Conservation (phyloP, 2,797 vertebrate species). For the Muscicapa striata region DNA sequence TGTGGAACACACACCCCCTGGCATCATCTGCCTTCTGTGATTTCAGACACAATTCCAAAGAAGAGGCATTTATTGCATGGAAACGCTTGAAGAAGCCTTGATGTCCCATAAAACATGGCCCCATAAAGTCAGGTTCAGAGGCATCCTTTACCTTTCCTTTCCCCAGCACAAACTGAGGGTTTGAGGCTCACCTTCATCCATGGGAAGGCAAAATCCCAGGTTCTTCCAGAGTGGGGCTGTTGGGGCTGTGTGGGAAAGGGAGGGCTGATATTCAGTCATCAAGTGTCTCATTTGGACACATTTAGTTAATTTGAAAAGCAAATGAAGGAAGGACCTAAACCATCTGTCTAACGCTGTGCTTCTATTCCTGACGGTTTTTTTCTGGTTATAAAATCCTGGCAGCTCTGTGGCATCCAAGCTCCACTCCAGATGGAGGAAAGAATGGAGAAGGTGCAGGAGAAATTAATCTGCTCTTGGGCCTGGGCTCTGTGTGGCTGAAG, state of each 20-base stretch:
- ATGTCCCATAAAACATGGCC: background rate
- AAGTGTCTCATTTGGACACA: conserved; percentile 24
- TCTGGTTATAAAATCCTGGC: background rate
- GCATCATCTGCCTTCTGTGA: background rate
- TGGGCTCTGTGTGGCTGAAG: background rate
- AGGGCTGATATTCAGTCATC: background rate
- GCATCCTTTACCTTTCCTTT: background rate
- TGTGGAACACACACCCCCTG: background rate
- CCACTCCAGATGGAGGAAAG: background rate
- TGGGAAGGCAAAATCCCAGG: background rate
- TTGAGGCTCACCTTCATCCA: rapidly evolving
- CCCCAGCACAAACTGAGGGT: background rate
- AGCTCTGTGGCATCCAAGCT: background rate
- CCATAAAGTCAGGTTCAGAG: background rate
- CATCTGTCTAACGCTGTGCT: conserved; percentile 18
- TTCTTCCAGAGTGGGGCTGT: background rate
- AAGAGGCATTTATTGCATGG: background rate
- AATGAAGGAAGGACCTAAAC: conserved; percentile 43
- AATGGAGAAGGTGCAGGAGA: background rate
- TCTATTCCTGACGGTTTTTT: background rate
- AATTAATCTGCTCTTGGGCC: background rate
- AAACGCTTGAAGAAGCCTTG: background rate
- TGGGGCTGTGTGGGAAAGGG: background rate
- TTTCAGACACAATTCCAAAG: background rate
- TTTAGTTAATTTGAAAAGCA: conserved; percentile 40